phyloP scores from a whole-genome alignment of 2,888 invertebrate species.

The Reticulitermes lucifugus region DNA sequence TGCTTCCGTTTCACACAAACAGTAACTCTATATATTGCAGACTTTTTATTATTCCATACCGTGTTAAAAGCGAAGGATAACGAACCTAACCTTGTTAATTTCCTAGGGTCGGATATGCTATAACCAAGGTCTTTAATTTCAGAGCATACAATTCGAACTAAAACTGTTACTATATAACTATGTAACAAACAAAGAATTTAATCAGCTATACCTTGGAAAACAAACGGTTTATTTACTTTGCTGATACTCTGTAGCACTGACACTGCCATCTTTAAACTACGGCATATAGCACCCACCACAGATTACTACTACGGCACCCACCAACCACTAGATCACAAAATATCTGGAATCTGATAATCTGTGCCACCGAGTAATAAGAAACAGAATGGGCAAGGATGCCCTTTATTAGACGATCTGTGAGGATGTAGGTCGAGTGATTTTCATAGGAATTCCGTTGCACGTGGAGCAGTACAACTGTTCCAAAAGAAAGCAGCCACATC shows the following conservation, averaged over 20 bases:
- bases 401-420: background rate
- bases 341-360: background rate
- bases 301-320: background rate
- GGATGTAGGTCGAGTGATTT: too few relatives aligned
- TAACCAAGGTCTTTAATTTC: too few relatives aligned
- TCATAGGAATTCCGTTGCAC: too few relatives aligned
- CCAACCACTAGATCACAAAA: background rate
- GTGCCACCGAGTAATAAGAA: background rate
- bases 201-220: background rate
- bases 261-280: conserved; percentile 19
- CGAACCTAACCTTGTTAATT: too few relatives aligned
- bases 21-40: background rate
- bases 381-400: background rate
- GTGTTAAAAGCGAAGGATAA: background rate
- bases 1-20: too few relatives aligned
- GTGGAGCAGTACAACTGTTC: background rate
- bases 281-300: background rate
- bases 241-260: background rate
- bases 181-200: background rate
- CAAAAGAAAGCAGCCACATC: background rate
- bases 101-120: too few relatives aligned
- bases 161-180: too few relatives aligned
- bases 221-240: background rate
- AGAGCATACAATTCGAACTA: too few relatives aligned
- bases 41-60: background rate